Evolutionary conservation across 2,113 vertebrate genomes (phyloP).

Genomic region (Acrocephalus kingi): DNA sequence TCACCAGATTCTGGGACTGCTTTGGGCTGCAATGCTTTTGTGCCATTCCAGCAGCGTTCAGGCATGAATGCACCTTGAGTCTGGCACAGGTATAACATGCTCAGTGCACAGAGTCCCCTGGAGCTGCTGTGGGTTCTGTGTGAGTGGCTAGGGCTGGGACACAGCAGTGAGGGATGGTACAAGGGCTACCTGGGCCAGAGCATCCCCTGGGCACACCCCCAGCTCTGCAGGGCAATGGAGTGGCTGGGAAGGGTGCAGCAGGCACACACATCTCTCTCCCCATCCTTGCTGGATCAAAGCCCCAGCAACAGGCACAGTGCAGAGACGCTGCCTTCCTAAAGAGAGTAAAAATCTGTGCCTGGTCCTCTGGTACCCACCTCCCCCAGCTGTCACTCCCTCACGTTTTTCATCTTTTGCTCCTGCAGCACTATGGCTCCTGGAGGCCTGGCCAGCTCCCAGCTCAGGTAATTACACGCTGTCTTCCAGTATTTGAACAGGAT

Average conservation of each 20-base stretch:
- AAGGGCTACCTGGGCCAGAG: not conserved
- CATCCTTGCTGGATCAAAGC: not conserved
- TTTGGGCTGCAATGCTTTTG: not conserved
- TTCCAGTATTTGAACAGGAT: slow-evolving; percentile 6
- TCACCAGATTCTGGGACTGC: not conserved
- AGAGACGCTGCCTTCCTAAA: not conserved
- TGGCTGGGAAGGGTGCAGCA: not conserved
- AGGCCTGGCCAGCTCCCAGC: slow-evolving; percentile 48
- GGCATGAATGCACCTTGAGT: not conserved
- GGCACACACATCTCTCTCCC: not conserved
- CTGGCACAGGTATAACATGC: fast-evolving
- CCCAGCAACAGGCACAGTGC: fast-evolving
- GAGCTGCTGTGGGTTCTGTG: not conserved
- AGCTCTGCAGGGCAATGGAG: not conserved
- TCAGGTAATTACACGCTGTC: slow-evolving; percentile 48
- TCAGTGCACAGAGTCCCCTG: not conserved
- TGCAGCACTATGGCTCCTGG: not conserved
- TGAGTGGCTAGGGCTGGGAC: not conserved
- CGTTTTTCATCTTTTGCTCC: not conserved
- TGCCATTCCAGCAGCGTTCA: not conserved
- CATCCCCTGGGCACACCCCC: not conserved
- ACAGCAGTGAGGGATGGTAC: not conserved
- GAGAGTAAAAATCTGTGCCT: not conserved
- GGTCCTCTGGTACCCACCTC: not conserved
- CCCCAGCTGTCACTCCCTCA: not conserved